Base-by-base conservation (phyloP, 2,797 vertebrate genomes). In the Ceryle rudis region DNA sequence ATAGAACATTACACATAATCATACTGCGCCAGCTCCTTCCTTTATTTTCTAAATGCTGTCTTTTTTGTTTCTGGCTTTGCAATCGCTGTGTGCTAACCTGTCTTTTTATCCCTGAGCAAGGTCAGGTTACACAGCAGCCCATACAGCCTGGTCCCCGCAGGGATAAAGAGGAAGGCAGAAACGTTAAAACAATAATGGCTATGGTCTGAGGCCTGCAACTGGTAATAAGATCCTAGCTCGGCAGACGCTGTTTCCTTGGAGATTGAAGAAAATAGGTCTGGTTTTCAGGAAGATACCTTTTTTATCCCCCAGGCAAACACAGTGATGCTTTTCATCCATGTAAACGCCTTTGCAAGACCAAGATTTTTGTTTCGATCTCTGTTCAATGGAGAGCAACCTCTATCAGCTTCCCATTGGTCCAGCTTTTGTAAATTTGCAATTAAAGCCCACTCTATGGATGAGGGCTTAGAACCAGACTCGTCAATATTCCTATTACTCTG, bases 161-260 rank as follows among this genome's bases (percentile, higher is more conserved):
- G 86, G 98, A 98, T 98, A 98, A 98, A 98, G 97, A 97, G 89
- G 89, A 98, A 98, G 95, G 96, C 80, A 98, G 96, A 93, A 97
- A 97, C 97, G 97, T 98, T 98, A 98, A 98, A 98, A 98, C 97
- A 98, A 97, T 98, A 98, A 98, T 98, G 96, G 96, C 95, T 98
- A 94, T 97, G 97, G 97, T 98, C 96, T 96, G 86, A 96, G 96
- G 90, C 96, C 96, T 97, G 95, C 95, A 98, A 98, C 90, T 91
- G 96, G 96, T 97, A 98, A 98, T 98, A 98, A 98, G 97, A 97
- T 96, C 92, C 95, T 97, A 75, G 93, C 92, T 95, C 96, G 96
- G 95, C 95, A 97, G 86, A 97, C 47, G 92, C 96, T 96, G 95
- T 98, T 97, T 98, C 97, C 97, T 97, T 95, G 97, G 97, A 98